These are phyloP conservation scores for Jaculus jaculus DNA, from an alignment of 2,113 vertebrate genomes.

Conservation along the genomic window DNA sequence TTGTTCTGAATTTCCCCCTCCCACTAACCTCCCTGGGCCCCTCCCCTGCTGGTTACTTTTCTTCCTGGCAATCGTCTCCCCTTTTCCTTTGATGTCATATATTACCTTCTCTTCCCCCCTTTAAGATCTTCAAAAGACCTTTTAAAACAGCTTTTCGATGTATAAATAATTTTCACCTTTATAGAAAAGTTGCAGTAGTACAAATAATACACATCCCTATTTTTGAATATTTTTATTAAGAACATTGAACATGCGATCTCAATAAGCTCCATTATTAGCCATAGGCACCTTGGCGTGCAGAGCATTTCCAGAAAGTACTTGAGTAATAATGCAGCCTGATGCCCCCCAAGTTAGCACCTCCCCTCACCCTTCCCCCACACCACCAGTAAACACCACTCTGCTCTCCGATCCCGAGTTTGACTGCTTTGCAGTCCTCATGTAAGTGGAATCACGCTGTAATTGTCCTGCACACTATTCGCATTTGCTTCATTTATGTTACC, in stretches of 20 bases:
- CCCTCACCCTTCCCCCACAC: not conserved
- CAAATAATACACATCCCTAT: not conserved
- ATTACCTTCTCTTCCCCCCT: not conserved
- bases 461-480: not conserved
- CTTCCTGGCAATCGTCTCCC: too few relatives aligned
- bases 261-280: not conserved
- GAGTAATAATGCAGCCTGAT: not conserved
- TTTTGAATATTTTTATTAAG: not conserved
- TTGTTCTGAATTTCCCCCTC: too few relatives aligned
- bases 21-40: too few relatives aligned
- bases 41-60: too few relatives aligned
- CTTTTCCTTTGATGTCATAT: too few relatives aligned
- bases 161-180: constrained; percentile 25
- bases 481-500: not conserved
- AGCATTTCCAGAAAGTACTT: not conserved
- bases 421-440: not conserved
- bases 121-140: not conserved
- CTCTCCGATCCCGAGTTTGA: not conserved
- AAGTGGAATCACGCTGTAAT: not conserved
- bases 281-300: not conserved
- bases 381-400: not conserved
- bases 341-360: not conserved
- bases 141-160: constrained; percentile 19
- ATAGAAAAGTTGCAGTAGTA: not conserved
- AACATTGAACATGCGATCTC: not conserved